Percentiles rank a stretch among this genome's conserved stretches.
Evolutionary conservation across 2,797 vertebrate genomes (phyloP).

Genomic region (Pogoniulus pusillus): DNA sequence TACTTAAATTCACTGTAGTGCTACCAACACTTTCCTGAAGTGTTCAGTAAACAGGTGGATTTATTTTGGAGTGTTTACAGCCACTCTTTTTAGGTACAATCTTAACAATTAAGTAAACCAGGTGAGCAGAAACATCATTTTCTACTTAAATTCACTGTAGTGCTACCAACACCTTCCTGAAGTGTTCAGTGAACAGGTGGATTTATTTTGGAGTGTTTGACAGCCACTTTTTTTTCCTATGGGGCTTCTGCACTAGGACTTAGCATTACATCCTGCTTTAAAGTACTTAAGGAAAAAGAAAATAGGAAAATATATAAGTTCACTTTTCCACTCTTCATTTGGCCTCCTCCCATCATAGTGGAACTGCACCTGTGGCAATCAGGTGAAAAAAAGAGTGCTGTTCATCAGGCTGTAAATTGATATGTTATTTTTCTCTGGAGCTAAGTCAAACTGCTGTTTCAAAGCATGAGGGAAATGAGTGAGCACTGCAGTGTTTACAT

Average conservation of each 20-base stretch:
- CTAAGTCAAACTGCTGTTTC: neutral
- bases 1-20: neutral
- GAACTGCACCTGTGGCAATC: neutral
- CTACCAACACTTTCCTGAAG: neutral
- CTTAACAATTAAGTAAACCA: neutral
- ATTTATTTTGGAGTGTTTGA: slow-evolving; percentile 12
- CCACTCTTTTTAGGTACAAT: neutral
- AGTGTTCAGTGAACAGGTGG: neutral
- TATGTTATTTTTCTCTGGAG: neutral
- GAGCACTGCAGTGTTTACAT: neutral
- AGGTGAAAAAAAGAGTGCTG: neutral
- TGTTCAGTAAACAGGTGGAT: neutral
- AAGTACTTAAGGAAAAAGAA: neutral
- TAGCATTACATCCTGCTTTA: neutral
- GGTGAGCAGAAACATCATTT: neutral
- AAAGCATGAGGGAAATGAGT: neutral
- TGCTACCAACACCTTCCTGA: neutral
- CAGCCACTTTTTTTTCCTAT: neutral
- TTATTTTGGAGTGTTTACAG: no score
- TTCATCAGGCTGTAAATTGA: neutral
- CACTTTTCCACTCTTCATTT: neutral
- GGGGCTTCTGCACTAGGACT: neutral
- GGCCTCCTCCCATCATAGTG: neutral
- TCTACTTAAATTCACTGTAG: neutral
- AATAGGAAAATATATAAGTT: neutral